Evolutionary conservation across 2,113 vertebrate species (phyloP).

Genomic region (Ictidomys tridecemlineatus): DNA sequence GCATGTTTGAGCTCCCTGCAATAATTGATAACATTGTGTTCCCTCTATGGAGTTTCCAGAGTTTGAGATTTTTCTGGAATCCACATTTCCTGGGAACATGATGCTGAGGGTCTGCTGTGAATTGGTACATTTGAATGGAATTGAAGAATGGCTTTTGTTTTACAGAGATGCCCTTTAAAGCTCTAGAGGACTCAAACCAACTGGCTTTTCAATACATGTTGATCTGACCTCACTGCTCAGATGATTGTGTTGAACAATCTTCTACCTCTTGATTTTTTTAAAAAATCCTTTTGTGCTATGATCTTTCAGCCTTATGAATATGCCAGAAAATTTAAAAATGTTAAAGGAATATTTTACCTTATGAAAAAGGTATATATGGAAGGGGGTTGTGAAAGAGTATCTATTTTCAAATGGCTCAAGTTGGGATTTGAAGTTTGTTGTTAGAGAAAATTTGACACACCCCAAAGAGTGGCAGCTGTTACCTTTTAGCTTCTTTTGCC

Average conservation of each 20-base stretch:
- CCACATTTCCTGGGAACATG: background rate
- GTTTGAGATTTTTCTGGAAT: constrained; percentile 55
- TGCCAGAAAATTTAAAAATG: constrained; percentile 33
- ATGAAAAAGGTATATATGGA: background rate
- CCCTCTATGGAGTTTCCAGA: background rate
- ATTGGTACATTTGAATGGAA: background rate
- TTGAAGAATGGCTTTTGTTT: constrained; percentile 50
- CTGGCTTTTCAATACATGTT: constrained; percentile 36
- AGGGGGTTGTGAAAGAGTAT: background rate
- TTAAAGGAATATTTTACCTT: constrained; percentile 46
- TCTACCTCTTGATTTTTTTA: constrained; percentile 6
- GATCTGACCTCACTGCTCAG: constrained; percentile 45
- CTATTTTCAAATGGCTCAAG: constrained; percentile 36
- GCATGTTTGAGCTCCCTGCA: constrained; percentile 70
- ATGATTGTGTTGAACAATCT: constrained; percentile 32
- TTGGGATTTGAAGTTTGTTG: background rate
- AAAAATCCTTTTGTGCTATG: constrained; percentile 12
- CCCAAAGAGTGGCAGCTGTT: background rate
- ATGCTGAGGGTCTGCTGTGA: background rate
- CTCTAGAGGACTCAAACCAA: background rate
- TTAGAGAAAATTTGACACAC: constrained; percentile 30
- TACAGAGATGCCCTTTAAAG: constrained; percentile 56
- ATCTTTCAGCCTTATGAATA: constrained; percentile 60
- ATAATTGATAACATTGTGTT: constrained; percentile 57
- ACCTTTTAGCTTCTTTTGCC: constrained; percentile 47